Percentiles rank a stretch among this genome's conserved stretches.
These are phyloP conservation scores for Aurelia sp. DNA, from an alignment of 30 jellyfish, hydroid and myxozoan genomes.

Conservation along the genomic window DNA sequence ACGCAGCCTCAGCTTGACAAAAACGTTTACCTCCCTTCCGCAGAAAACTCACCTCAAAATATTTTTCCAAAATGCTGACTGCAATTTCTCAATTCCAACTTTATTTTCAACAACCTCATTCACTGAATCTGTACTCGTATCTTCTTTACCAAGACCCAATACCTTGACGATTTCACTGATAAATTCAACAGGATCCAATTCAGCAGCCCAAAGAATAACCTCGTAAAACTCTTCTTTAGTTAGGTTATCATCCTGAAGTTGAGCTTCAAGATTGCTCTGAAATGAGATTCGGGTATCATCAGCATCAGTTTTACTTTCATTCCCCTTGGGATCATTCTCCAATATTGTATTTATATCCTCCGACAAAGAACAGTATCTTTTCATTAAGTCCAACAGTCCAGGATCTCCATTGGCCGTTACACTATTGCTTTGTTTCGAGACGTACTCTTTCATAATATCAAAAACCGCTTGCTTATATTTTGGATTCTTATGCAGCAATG, in stretches of 20 bases:
- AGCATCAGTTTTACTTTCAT: not conserved
- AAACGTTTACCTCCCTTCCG: not conserved
- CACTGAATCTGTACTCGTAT: not conserved
- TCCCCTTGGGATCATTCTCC: not conserved
- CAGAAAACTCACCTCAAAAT: slow-evolving; percentile 29
- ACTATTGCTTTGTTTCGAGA: not conserved
- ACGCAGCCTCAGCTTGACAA: too few species aligned
- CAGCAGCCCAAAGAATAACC: slow-evolving; percentile 63
- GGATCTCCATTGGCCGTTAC: slow-evolving; percentile 8
- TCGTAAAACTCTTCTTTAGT: slow-evolving; percentile 59
- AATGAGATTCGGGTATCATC: not conserved
- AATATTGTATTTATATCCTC: slow-evolving; percentile 34
- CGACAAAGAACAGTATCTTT: slow-evolving; percentile 21
- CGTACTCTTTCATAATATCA: slow-evolving; percentile 22
- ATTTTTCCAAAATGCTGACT: slow-evolving; percentile 31
- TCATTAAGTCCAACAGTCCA: slow-evolving; percentile 3
- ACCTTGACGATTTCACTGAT: slow-evolving; percentile 17
- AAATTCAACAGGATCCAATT: slow-evolving; percentile 29
- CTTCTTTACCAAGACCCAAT: not conserved
- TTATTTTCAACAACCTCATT: not conserved
- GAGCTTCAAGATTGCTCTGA: not conserved
- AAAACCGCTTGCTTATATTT: slow-evolving; percentile 23
- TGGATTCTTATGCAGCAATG: slow-evolving; percentile 53
- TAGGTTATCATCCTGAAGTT: slow-evolving; percentile 47
- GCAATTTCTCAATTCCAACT: not conserved